These are phyloP conservation scores for Apocrypta bakeri DNA, from an alignment of 1,140 invertebrate genomes.

Conservation along the genomic window DNA sequence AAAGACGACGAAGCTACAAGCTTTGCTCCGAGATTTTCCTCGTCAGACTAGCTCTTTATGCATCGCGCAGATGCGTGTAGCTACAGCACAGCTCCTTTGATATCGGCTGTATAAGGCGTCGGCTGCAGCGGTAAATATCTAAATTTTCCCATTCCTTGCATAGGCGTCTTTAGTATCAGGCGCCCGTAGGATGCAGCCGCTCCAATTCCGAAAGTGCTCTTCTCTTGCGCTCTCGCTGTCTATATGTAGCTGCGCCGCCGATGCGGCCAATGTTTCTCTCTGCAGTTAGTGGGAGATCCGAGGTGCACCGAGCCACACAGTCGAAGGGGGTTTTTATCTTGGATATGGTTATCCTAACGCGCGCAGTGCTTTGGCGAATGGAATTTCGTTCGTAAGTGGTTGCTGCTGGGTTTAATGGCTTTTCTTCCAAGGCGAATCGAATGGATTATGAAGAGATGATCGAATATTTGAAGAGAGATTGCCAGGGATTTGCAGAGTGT, in stretches of 20 bases:
- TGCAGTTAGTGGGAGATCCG: not conserved
- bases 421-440: not conserved
- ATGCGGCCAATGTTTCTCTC: not conserved
- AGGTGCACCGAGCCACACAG: not conserved
- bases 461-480: not conserved
- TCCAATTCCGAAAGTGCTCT: constrained; percentile 10
- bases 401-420: not conserved
- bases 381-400: not conserved
- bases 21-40: not conserved
- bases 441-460: not conserved
- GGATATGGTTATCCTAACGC: not conserved
- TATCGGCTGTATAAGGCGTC: not conserved
- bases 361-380: not conserved
- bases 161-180: constrained; percentile 17
- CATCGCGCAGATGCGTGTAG: not conserved
- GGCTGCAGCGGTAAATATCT: constrained; percentile 21
- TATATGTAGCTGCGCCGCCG: not conserved
- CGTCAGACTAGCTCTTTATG: not conserved
- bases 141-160: constrained; percentile 31
- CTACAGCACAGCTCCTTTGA: constrained; percentile 1
- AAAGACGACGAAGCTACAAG: not conserved
- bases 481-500: no score
- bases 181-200: not conserved
- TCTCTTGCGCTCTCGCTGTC: not conserved
- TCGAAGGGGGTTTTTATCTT: not conserved